Evolutionary conservation across 2,888 invertebrate species (phyloP).

Genomic region (Saturnia pavonia): DNA sequence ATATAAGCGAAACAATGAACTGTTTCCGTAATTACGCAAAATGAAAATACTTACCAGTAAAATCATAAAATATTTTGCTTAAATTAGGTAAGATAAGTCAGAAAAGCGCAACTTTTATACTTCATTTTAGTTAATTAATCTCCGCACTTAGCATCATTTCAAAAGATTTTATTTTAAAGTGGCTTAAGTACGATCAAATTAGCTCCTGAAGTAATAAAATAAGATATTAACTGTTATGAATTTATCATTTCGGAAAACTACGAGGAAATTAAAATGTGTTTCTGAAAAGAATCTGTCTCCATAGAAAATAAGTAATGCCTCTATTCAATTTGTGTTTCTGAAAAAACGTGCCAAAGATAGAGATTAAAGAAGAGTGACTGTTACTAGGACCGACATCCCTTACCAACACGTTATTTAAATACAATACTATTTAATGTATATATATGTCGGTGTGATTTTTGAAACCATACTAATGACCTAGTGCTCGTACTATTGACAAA

Average conservation of each 20-base stretch:
- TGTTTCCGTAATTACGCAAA: too few species aligned
- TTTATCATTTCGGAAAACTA: conserved; percentile 25
- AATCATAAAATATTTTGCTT: background rate
- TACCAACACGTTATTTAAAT: too few species aligned
- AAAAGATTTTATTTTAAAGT: conserved; percentile 20
- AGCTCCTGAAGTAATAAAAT: conserved; percentile 25
- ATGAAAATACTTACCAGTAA: too few species aligned
- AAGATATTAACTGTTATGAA: conserved; percentile 25
- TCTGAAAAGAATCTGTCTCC: conserved; percentile 20
- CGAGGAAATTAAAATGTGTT: conserved; percentile 29
- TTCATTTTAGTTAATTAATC: background rate
- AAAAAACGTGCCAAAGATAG: too few species aligned
- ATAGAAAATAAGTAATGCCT: conserved; percentile 30
- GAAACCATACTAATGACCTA: too few species aligned
- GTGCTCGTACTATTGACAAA: too few species aligned
- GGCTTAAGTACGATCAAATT: conserved; percentile 23
- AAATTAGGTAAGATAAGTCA: background rate
- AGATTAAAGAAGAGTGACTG: too few species aligned
- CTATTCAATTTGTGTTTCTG: conserved; percentile 31
- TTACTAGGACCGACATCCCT: too few species aligned
- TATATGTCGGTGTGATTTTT: too few species aligned
- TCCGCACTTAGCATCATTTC: background rate
- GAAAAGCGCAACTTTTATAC: background rate
- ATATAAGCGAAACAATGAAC: too few species aligned
- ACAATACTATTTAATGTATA: too few species aligned